Conservation (phyloP, 2,888 invertebrate species). For the Andrena minutula region DNA sequence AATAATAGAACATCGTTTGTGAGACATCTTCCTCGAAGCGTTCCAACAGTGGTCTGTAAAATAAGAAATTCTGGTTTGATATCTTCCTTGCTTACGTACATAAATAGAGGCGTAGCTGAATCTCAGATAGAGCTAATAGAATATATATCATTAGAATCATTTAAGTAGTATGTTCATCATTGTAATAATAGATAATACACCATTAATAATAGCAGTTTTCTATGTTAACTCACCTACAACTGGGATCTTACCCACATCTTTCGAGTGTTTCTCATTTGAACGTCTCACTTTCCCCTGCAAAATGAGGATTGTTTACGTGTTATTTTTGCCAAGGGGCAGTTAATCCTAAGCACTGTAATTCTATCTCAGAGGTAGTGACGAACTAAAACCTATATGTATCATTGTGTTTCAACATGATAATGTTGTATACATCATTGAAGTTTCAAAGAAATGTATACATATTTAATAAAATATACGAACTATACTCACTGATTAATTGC, state of each 20-base stretch:
- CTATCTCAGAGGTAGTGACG: conserved; percentile 83
- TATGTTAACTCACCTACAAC: conserved; percentile 19
- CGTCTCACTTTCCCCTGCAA: conserved; percentile 34
- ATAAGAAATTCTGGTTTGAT: not conserved
- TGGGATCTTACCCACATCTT: not conserved
- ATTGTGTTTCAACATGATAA: conserved; percentile 64
- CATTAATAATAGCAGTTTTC: not conserved
- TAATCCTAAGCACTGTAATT: not conserved
- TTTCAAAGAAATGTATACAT: not conserved
- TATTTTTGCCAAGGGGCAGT: not conserved
- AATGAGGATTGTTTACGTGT: not conserved
- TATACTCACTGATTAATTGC: conserved; percentile 22
- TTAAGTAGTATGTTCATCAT: conserved; percentile 39
- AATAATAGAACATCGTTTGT: not conserved
- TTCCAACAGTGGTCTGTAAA: conserved; percentile 23
- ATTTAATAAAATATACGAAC: not conserved
- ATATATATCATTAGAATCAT: conserved; percentile 77
- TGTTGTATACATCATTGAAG: conserved; percentile 69
- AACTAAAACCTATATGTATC: conserved; percentile 76
- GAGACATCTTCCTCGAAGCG: not conserved
- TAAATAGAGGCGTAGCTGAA: not conserved
- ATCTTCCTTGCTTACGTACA: not conserved
- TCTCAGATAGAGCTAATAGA: conserved; percentile 82
- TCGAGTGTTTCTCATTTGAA: not conserved
- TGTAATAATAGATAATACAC: not conserved